A percentile compares a stretch with the other conserved stretches of the same genome.
phyloP scores from a whole-genome alignment of 92 coral and sea anemone species.

The Nematostella vectensis region DNA sequence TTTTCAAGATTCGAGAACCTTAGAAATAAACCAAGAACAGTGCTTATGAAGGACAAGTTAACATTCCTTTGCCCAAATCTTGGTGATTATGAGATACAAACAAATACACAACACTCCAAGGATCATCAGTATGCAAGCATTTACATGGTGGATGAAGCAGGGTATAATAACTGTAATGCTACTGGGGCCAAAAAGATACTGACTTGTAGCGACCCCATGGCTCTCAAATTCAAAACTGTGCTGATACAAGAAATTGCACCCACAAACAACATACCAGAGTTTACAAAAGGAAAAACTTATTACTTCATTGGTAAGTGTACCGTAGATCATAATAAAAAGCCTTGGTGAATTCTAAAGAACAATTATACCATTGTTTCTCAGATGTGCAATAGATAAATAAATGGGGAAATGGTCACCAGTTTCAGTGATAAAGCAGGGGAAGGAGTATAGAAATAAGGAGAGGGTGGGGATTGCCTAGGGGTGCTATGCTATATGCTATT shows the following conservation, averaged over 20 bases:
- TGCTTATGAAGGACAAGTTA: slow-evolving; percentile 21
- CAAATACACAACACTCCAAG: neutral
- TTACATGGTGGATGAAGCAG: slow-evolving; percentile 24
- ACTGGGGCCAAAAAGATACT: too few relatives aligned
- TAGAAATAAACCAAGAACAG: slow-evolving; percentile 19
- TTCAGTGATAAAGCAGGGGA: too few relatives aligned
- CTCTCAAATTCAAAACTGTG: slow-evolving; percentile 4
- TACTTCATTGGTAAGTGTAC: slow-evolving; percentile 33
- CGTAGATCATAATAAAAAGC: too few relatives aligned
- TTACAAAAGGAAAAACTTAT: slow-evolving; percentile 15
- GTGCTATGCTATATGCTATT: too few relatives aligned
- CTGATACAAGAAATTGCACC: slow-evolving; percentile 5
- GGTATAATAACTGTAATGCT: slow-evolving; percentile 28
- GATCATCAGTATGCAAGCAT: slow-evolving; percentile 29
- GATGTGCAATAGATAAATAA: too few relatives aligned
- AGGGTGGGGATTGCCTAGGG: too few relatives aligned
- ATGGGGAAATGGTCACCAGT: too few relatives aligned
- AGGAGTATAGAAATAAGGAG: too few relatives aligned
- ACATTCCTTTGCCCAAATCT: slow-evolving; percentile 37
- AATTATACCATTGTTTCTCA: too few relatives aligned
- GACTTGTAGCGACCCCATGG: slow-evolving; percentile 23
- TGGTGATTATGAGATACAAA: slow-evolving; percentile 6
- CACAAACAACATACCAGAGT: neutral
- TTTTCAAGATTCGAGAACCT: slow-evolving; percentile 24
- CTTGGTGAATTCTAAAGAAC: too few relatives aligned